Conservation (phyloP, 2,113 vertebrate species). For the Myxocyprinus asiaticus region DNA sequence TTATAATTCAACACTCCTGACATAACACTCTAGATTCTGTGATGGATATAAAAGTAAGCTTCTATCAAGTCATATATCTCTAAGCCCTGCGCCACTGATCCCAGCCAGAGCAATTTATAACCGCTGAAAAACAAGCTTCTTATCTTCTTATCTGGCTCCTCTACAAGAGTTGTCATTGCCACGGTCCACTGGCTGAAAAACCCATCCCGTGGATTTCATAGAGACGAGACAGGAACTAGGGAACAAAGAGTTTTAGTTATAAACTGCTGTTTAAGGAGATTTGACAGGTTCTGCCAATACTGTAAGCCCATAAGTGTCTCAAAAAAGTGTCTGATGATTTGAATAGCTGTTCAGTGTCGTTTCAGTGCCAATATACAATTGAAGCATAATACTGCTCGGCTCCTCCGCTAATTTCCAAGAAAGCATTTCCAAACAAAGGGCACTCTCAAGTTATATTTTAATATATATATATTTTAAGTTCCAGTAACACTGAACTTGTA, state of each 20-base stretch:
- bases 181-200: constrained; percentile 35
- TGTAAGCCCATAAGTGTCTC: constrained; percentile 26
- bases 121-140: constrained; percentile 45
- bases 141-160: constrained; percentile 46
- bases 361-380: neutral
- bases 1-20: constrained; percentile 28
- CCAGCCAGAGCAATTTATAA: constrained; percentile 33
- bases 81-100: constrained; percentile 30
- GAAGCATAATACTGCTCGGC: neutral
- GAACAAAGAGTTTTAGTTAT: constrained; percentile 38
- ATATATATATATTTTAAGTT: too few relatives aligned
- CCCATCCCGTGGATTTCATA: constrained; percentile 16
- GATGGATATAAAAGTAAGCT: constrained; percentile 42
- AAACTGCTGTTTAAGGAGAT: constrained; percentile 37
- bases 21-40: constrained; percentile 34
- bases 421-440: neutral
- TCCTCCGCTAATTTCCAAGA: neutral
- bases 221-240: neutral
- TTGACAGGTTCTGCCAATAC: constrained; percentile 37
- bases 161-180: constrained; percentile 31
- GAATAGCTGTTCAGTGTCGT: neutral
- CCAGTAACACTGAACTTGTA: neutral
- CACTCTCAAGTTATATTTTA: constrained; percentile 4
- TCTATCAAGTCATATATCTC: constrained; percentile 43
- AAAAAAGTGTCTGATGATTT: constrained; percentile 24